These are phyloP conservation scores for Neolamprologus hecqui DNA, from an alignment of 2,113 vertebrate species.

Conservation along the genomic window DNA sequence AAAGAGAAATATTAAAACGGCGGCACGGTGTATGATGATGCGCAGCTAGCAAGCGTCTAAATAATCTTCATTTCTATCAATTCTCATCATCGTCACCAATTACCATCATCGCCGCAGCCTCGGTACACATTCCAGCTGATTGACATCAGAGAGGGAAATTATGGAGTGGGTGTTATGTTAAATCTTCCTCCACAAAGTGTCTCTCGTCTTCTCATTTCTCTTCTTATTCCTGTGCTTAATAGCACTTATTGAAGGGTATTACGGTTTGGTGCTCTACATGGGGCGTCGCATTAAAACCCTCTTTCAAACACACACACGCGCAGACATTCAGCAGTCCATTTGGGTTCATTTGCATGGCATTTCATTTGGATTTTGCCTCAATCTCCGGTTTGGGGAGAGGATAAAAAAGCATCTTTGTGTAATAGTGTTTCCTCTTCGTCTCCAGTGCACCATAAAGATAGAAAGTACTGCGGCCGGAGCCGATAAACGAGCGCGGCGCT, in stretches of 20 bases:
- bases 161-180: slow-evolving; percentile 38
- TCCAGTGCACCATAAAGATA: slow-evolving; percentile 55
- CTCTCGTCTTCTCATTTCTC: slow-evolving; percentile 18
- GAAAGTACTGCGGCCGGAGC: slow-evolving; percentile 45
- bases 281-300: slow-evolving; percentile 58
- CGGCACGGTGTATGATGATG: background rate
- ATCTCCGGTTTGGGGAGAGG: slow-evolving; percentile 25
- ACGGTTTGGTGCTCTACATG: slow-evolving; percentile 49
- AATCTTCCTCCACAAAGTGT: slow-evolving; percentile 23
- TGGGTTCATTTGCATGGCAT: slow-evolving; percentile 63
- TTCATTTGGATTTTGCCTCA: slow-evolving; percentile 65
- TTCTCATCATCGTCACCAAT: slow-evolving; percentile 45
- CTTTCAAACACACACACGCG: slow-evolving; percentile 14
- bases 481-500: slow-evolving; percentile 49
- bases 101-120: slow-evolving; percentile 28
- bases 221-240: slow-evolving; percentile 50
- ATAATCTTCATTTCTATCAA: slow-evolving; percentile 18
- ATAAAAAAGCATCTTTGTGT: slow-evolving; percentile 48
- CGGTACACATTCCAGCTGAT: slow-evolving; percentile 31
- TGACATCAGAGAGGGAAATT: slow-evolving; percentile 34
- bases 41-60: background rate
- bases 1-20: background rate
- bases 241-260: slow-evolving; percentile 57
- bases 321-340: slow-evolving; percentile 52
- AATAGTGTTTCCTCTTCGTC: slow-evolving; percentile 60